Evolutionary conservation across 2,113 vertebrate species (phyloP).

Genomic region (Alouatta palliata): DNA sequence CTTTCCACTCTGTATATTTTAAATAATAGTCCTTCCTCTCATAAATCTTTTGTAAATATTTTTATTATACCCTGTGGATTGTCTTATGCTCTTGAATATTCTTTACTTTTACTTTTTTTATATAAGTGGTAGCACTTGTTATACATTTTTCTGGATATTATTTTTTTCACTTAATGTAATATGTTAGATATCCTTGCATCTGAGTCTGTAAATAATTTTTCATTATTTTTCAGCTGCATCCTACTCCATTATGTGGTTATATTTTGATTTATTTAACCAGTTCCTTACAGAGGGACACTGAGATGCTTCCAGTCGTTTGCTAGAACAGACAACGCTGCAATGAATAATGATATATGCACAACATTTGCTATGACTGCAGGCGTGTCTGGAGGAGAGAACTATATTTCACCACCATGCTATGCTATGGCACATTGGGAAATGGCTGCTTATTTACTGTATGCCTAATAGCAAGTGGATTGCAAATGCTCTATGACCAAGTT

Average conservation of each 20-base stretch:
- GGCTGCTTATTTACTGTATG: too few relatives aligned
- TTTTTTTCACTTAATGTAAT: not conserved
- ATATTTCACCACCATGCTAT: not conserved
- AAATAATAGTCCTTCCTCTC: not conserved
- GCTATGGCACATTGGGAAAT: not conserved
- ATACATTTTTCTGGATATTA: not conserved
- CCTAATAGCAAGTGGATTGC: not conserved
- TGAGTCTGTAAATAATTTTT: not conserved
- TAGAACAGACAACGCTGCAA: not conserved
- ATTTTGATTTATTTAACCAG: not conserved
- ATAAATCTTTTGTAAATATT: not conserved
- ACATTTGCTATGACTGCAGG: not conserved
- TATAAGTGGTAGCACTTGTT: not conserved
- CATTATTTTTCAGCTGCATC: not conserved
- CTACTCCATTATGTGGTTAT: not conserved
- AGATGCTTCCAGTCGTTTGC: not conserved
- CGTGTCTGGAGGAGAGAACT: not conserved
- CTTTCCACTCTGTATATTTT: not conserved
- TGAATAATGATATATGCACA: not conserved
- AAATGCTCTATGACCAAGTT: not conserved
- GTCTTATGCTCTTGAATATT: not conserved
- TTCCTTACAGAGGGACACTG: not conserved
- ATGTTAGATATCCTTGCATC: not conserved
- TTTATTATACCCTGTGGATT: not conserved
- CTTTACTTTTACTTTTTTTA: not conserved